phyloP scores from a whole-genome alignment of 2,888 invertebrate species.

The Habroteleia sp. region DNA sequence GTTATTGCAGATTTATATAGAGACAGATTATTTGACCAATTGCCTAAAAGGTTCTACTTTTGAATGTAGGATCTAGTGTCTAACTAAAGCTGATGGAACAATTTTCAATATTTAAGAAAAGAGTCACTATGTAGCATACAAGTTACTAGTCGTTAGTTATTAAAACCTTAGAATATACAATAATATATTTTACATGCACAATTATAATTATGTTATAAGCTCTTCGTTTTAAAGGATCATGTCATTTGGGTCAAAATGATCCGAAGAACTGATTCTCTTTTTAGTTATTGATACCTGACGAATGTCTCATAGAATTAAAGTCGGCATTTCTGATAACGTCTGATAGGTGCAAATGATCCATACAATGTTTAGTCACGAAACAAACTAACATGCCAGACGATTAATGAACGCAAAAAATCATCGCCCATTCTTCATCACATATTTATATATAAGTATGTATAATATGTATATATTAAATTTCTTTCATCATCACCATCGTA shows the following conservation, averaged over 20 bases:
- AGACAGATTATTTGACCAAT: not conserved
- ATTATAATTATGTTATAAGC: conserved; percentile 4
- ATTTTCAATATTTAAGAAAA: not conserved
- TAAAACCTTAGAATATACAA: conserved; percentile 15
- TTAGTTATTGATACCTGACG: conserved; percentile 33
- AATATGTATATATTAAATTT: conserved; percentile 53
- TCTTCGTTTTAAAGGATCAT: conserved; percentile 22
- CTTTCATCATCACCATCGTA: conserved; percentile 58
- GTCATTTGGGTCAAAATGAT: conserved; percentile 33
- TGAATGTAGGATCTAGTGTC: not conserved
- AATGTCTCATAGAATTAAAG: conserved; percentile 40
- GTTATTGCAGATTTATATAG: too few relatives aligned
- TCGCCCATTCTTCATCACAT: conserved; percentile 65
- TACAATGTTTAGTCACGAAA: conserved; percentile 55
- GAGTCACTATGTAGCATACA: conserved; percentile 42
- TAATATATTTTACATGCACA: conserved; percentile 40
- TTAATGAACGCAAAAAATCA: conserved; percentile 65
- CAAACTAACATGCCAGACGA: conserved; percentile 65
- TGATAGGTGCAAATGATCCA: conserved; percentile 58
- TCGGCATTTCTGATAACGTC: conserved; percentile 33
- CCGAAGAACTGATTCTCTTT: conserved; percentile 22
- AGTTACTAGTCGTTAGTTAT: conserved; percentile 20
- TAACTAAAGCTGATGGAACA: not conserved
- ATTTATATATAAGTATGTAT: conserved; percentile 59
- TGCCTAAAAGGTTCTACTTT: not conserved